Conservation (phyloP, 2,888 invertebrate genomes). For the Orthosia gothica region DNA sequence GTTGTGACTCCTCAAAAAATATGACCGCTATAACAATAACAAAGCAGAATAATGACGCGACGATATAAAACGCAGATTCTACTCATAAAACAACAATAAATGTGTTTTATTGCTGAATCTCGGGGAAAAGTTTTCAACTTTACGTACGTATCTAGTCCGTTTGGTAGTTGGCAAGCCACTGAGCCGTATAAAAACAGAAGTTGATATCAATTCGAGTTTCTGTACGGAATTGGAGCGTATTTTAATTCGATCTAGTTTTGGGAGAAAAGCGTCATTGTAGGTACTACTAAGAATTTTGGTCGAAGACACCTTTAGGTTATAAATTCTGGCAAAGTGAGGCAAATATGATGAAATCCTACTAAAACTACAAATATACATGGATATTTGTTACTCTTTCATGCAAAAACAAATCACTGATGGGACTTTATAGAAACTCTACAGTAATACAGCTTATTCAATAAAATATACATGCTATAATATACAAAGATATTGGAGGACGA, state of each 20-base stretch:
- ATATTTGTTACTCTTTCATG: too few species aligned
- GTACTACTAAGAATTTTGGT: neutral
- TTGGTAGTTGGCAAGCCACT: conserved; percentile 64
- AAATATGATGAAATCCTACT: neutral
- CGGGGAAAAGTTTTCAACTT: conserved; percentile 69
- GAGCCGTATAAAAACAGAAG: conserved; percentile 64
- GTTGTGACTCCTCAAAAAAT: conserved; percentile 31
- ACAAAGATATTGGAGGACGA: too few species aligned
- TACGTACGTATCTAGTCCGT: conserved; percentile 53
- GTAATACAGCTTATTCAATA: too few species aligned
- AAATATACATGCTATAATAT: too few species aligned
- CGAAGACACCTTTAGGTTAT: too few species aligned
- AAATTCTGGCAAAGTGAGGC: too few species aligned
- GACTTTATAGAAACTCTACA: too few species aligned
- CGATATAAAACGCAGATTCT: conserved; percentile 68
- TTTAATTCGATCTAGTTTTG: conserved; percentile 35
- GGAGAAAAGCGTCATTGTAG: neutral
- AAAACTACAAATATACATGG: too few species aligned
- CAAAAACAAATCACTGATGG: too few species aligned
- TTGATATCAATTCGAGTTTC: conserved; percentile 58
- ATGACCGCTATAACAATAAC: conserved; percentile 41
- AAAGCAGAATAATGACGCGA: conserved; percentile 32
- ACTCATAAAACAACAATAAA: conserved; percentile 71
- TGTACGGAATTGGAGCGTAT: conserved; percentile 40
- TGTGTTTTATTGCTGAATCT: conserved; percentile 67